Conservation (phyloP, 1,140 invertebrate genomes). For the Rhopalosiphum maidis region DNA sequence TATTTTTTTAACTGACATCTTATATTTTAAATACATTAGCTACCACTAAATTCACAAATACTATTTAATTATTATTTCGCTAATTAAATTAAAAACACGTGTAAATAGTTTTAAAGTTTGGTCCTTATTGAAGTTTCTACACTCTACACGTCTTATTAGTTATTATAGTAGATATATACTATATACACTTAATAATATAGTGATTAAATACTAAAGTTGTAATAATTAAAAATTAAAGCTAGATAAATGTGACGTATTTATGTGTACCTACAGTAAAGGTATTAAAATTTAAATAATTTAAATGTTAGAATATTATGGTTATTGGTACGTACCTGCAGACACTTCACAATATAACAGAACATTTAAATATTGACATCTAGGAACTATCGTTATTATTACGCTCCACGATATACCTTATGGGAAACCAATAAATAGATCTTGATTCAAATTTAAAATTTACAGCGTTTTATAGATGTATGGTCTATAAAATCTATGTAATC, state of each 20-base stretch:
- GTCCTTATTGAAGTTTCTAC: neutral
- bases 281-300: neutral
- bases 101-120: neutral
- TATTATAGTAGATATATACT: neutral
- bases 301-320: neutral
- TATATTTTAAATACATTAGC: neutral
- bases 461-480: neutral
- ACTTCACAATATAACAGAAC: neutral
- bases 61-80: neutral
- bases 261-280: neutral
- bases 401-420: neutral
- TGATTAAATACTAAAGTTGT: too few species aligned
- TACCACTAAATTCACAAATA: neutral
- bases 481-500: neutral
- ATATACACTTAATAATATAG: too few species aligned
- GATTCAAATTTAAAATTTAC: neutral
- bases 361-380: constrained; percentile 25
- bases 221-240: neutral
- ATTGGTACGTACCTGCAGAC: neutral
- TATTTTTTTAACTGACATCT: neutral
- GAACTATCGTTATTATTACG: neutral
- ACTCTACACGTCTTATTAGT: neutral
- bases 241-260: neutral
- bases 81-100: neutral
- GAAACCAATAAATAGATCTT: neutral